phyloP scores from a whole-genome alignment of 2,113 vertebrate genomes.

The Cacatua alba region DNA sequence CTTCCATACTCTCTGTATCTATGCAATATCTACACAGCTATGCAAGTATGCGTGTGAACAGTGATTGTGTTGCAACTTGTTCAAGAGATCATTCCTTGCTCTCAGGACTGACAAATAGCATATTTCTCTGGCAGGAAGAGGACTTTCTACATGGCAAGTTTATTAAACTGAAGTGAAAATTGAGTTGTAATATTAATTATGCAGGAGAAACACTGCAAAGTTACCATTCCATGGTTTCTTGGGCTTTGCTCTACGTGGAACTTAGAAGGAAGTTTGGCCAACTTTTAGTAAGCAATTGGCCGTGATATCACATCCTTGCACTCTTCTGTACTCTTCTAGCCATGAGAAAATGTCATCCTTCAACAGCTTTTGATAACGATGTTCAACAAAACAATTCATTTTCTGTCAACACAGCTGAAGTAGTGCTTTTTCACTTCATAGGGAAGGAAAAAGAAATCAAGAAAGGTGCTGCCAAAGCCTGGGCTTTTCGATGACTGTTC shows the following conservation, averaged over 20 bases:
- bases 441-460: neutral
- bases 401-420: neutral
- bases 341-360: neutral
- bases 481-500: neutral
- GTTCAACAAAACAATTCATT: neutral
- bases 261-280: neutral
- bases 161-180: neutral
- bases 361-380: neutral
- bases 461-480: neutral
- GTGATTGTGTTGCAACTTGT: fast-evolving
- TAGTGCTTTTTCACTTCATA: neutral
- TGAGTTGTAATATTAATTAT: neutral
- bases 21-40: fast-evolving
- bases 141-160: neutral
- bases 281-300: neutral
- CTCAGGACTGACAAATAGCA: neutral
- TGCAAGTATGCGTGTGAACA: fast-evolving
- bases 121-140: neutral
- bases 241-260: neutral
- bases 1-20: neutral
- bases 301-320: neutral
- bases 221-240: neutral
- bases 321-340: neutral
- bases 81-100: neutral
- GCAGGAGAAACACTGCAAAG: neutral